Evolutionary conservation across 2,797 vertebrate genomes (phyloP).

Genomic region (Gymnodraco acuticeps): DNA sequence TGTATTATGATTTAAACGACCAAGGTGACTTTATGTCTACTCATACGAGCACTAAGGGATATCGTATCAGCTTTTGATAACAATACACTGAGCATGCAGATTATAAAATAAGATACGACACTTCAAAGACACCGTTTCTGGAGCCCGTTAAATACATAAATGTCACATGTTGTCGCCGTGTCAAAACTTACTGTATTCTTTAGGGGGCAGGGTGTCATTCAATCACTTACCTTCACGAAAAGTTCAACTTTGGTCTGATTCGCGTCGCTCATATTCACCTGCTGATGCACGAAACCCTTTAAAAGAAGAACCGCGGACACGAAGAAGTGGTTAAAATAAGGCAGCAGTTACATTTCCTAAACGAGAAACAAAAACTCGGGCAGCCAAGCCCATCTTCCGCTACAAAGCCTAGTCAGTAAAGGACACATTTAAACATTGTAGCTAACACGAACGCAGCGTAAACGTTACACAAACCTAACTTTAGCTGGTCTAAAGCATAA

Average conservation of each 20-base stretch:
- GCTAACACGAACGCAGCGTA: background rate
- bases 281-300: slow-evolving; percentile 27
- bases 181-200: background rate
- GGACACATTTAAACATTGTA: background rate
- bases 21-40: slow-evolving; percentile 5
- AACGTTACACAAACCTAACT: rapidly evolving
- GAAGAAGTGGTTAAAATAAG: background rate
- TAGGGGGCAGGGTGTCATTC: slow-evolving; percentile 3
- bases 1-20: background rate
- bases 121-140: background rate
- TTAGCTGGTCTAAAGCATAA: rapidly evolving
- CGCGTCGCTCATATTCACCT: slow-evolving; percentile 80
- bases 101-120: background rate
- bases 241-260: slow-evolving; percentile 81
- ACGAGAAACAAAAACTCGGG: background rate
- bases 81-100: background rate
- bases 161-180: slow-evolving; percentile 32
- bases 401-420: background rate
- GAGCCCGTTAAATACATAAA: slow-evolving; percentile 4
- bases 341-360: background rate
- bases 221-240: slow-evolving; percentile 85
- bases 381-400: slow-evolving; percentile 65
- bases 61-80: background rate
- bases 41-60: background rate
- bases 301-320: background rate